Conservation (phyloP, 2,888 invertebrate genomes). For the Aspidapion aeneum region DNA sequence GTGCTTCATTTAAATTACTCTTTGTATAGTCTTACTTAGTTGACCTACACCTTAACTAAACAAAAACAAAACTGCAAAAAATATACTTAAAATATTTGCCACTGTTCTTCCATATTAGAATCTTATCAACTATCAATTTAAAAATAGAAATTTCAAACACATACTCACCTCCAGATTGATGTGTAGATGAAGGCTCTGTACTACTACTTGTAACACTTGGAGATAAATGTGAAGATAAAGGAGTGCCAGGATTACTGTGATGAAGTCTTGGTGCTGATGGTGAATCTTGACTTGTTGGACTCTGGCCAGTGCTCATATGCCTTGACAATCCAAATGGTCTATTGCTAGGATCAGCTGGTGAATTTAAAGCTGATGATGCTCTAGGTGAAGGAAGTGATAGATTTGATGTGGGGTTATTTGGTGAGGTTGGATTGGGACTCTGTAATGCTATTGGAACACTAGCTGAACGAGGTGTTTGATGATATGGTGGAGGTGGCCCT, state of each 20-base stretch:
- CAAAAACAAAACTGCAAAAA: not conserved
- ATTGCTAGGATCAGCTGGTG: constrained; percentile 62
- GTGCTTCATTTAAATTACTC: no score
- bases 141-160: no score
- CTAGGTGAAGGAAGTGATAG: constrained; percentile 72
- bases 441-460: constrained; percentile 72
- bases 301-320: constrained; percentile 57
- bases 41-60: no score
- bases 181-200: constrained; percentile 45
- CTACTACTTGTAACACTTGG: constrained; percentile 52
- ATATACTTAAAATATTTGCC: not conserved
- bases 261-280: constrained; percentile 53
- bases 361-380: constrained; percentile 65
- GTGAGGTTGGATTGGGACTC: constrained; percentile 70
- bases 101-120: not conserved
- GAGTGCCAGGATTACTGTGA: constrained; percentile 71
- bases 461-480: constrained; percentile 69
- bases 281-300: constrained; percentile 61
- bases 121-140: no score
- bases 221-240: constrained; percentile 61
- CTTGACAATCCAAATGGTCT: constrained; percentile 51
- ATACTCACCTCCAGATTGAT: constrained; percentile 45
- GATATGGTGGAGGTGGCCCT: constrained; percentile 77
- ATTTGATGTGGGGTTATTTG: constrained; percentile 68
- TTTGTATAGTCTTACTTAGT: no score